These are phyloP conservation scores for Akabosia matsudoensis DNA, from an alignment of 1,140 invertebrate genomes.

Conservation along the genomic window DNA sequence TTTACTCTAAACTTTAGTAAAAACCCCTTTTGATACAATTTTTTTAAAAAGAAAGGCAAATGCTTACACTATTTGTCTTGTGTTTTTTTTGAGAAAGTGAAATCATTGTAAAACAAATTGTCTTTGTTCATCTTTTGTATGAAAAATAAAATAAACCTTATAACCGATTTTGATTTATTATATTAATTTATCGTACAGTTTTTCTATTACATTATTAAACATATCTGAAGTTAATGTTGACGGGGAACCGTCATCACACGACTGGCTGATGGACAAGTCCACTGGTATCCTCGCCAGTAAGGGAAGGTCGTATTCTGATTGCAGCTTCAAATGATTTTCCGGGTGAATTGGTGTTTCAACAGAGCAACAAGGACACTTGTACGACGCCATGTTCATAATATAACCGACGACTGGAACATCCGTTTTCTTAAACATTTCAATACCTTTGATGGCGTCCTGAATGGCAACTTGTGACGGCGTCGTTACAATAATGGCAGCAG, in stretches of 20 bases:
- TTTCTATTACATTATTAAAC: neutral
- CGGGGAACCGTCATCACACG: slow-evolving; percentile 72
- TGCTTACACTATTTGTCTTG: neutral
- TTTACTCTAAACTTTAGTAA: neutral
- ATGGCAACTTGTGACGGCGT: slow-evolving; percentile 79
- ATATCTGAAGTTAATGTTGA: slow-evolving; percentile 63
- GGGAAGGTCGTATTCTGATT: neutral
- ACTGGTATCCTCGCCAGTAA: slow-evolving; percentile 67
- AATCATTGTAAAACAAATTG: neutral
- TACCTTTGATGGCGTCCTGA: slow-evolving; percentile 73
- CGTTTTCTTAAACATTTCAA: slow-evolving; percentile 75
- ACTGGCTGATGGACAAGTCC: slow-evolving; percentile 64
- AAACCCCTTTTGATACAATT: too few relatives aligned
- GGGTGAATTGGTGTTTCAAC: slow-evolving; percentile 11
- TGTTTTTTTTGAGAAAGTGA: neutral
- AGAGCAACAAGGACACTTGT: slow-evolving; percentile 67
- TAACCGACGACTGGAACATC: slow-evolving; percentile 75
- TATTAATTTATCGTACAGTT: neutral
- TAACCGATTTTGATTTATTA: neutral
- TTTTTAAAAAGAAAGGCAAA: too few relatives aligned
- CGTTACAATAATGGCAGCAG: slow-evolving; percentile 74
- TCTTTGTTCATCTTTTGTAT: neutral
- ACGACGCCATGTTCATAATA: slow-evolving; percentile 79
- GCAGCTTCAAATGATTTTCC: slow-evolving; percentile 54
- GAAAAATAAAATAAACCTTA: neutral